Base-by-base conservation (phyloP, 2,113 vertebrate genomes). In the Oreochromis spilurus region DNA sequence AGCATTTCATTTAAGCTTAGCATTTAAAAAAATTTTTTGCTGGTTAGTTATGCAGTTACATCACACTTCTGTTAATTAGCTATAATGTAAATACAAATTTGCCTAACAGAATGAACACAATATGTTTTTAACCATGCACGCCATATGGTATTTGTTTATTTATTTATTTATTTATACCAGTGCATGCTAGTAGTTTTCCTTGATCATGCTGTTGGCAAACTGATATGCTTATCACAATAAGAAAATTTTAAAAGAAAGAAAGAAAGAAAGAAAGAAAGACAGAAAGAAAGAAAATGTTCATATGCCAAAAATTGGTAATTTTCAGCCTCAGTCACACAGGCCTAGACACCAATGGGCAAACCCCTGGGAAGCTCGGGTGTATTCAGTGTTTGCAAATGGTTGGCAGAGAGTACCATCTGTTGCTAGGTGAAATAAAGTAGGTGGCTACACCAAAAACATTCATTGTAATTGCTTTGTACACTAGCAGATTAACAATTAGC, bases 1-100 rank as follows among this genome's bases (percentile, higher is more conserved):
- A 31, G 4, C 6, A 75, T 50, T 55, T 24, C 11, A 7, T 13
- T 48, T 29, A 29, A 75, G 24, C 67, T 19, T 75, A 19, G 24
- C 67, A 29, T 29, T 70, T 19, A 2, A n/a, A n/a, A n/a, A n/a
- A 4, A 1, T 31, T 0, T 4, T n/a, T 45, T 19, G 14, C n/a
- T 43, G 4, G 24, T 45, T 72, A 45, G 24, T 75, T 75, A 48
- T 75, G 24, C 5, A 48, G 67, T 29, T 75, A 75, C 67, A 19
- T 29, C 9, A 29, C 40, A 5, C 4, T 45, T 75, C 40, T 29
- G 40, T 48, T 48, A 48, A 75, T 75, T 48, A 75, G 9, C 40
- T 2, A 24, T 31, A 5, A 4, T 50, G 5, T 75, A 45, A 38
- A 62, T 29, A 48, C 12, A 75, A 45, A 57, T 10, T 6, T 29